Conservation (phyloP, 2,113 vertebrate species). For the Neoarius graeffei region DNA sequence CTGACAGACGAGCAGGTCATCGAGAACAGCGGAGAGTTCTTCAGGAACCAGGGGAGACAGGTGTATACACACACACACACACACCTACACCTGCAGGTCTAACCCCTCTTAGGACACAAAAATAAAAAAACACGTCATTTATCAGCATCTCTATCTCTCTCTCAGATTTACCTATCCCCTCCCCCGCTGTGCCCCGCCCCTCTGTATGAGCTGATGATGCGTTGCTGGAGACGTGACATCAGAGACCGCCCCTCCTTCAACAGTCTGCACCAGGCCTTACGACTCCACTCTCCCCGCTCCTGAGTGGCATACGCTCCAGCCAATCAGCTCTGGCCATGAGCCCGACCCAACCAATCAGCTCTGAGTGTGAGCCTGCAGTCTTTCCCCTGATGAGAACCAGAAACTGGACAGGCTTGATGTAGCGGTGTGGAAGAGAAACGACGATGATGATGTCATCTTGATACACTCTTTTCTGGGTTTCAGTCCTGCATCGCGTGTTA, state of each 20-base stretch:
- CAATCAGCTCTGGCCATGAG: conserved; percentile 44
- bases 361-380: not conserved
- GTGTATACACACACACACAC: conserved; percentile 55
- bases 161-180: conserved; percentile 77
- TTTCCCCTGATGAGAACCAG: not conserved
- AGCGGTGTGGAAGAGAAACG: not conserved
- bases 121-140: not conserved
- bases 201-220: conserved; percentile 83
- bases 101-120: not conserved
- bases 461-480: not conserved
- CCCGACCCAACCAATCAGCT: not conserved
- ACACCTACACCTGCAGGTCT: not conserved
- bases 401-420: conserved; percentile 19
- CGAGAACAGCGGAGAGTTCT: conserved; percentile 86
- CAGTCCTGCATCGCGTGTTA: not conserved
- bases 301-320: conserved; percentile 40
- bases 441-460: conserved; percentile 36
- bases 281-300: conserved; percentile 78
- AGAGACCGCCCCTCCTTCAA: conserved; percentile 77
- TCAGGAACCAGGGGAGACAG: conserved; percentile 85
- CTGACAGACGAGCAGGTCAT: conserved; percentile 85
- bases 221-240: conserved; percentile 81
- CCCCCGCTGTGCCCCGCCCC: conserved; percentile 78
- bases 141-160: not conserved
- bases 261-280: conserved; percentile 76